Conservation (phyloP, 2,888 invertebrate genomes). For the Tetranychus piercei region DNA sequence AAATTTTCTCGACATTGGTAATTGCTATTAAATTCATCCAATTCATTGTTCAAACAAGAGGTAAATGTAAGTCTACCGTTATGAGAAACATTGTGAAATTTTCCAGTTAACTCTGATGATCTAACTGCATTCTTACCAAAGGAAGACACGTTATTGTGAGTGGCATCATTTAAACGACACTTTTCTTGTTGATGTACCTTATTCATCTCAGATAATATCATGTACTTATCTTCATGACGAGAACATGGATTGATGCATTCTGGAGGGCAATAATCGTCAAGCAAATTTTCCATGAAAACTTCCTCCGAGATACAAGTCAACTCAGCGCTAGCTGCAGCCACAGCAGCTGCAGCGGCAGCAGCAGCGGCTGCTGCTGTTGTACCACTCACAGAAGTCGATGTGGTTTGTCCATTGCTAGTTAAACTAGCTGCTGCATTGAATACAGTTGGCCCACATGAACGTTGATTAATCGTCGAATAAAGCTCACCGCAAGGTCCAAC, state of each 20-base stretch:
- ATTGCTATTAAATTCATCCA: not conserved
- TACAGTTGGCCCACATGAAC: not conserved
- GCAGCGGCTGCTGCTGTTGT: slow-evolving; percentile 10
- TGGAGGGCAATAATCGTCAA: slow-evolving; percentile 25
- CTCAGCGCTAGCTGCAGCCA: slow-evolving; percentile 34
- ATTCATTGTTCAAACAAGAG: not conserved
- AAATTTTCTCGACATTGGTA: not conserved
- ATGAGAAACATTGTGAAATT: not conserved
- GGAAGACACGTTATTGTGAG: not conserved
- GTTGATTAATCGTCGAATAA: not conserved
- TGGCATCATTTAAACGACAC: not conserved
- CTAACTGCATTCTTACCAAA: not conserved
- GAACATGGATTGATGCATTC: slow-evolving; percentile 31
- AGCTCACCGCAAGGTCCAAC: not conserved
- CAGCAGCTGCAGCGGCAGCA: slow-evolving; percentile 18
- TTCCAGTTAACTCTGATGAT: not conserved
- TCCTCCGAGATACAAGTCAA: slow-evolving; percentile 59
- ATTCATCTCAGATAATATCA: slow-evolving; percentile 68
- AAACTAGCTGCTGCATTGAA: not conserved
- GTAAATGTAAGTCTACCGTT: not conserved
- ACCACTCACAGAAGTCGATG: not conserved
- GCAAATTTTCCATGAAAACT: slow-evolving; percentile 26
- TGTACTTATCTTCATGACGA: slow-evolving; percentile 62
- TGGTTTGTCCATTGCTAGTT: not conserved
- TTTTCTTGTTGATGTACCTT: slow-evolving; percentile 33